These are phyloP conservation scores for Cyanoderma ruficeps DNA, from an alignment of 2,113 vertebrate species.

Conservation along the genomic window DNA sequence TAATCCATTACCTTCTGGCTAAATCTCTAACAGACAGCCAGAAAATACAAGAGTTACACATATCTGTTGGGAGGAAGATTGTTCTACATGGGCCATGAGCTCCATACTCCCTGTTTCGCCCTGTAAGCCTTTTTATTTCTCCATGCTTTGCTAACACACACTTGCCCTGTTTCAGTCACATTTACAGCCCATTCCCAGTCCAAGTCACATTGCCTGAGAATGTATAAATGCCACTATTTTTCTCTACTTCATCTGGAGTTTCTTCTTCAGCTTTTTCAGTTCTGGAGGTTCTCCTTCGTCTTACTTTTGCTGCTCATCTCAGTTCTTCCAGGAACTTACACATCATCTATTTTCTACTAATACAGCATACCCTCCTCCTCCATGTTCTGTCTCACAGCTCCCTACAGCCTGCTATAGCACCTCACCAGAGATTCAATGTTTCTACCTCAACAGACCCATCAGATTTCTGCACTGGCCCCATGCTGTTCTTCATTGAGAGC, in stretches of 20 bases:
- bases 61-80: neutral
- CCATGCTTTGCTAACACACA: neutral
- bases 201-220: neutral
- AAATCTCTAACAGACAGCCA: neutral
- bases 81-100: neutral
- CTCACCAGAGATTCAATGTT: neutral
- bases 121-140: neutral
- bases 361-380: neutral
- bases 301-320: neutral
- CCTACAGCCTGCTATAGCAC: neutral
- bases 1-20: neutral
- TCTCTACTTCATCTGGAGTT: neutral
- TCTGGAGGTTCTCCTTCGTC: neutral
- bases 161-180: neutral
- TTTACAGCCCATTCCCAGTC: neutral
- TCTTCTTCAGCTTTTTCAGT: neutral
- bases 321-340: neutral
- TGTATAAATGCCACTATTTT: neutral
- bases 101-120: neutral
- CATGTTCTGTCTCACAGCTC: neutral
- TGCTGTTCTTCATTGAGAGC: neutral
- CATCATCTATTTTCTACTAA: neutral
- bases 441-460: neutral
- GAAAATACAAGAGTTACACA: neutral
- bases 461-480: neutral